Base-by-base conservation (phyloP, 2,113 vertebrate species). In the Ranitomeya imitator region DNA sequence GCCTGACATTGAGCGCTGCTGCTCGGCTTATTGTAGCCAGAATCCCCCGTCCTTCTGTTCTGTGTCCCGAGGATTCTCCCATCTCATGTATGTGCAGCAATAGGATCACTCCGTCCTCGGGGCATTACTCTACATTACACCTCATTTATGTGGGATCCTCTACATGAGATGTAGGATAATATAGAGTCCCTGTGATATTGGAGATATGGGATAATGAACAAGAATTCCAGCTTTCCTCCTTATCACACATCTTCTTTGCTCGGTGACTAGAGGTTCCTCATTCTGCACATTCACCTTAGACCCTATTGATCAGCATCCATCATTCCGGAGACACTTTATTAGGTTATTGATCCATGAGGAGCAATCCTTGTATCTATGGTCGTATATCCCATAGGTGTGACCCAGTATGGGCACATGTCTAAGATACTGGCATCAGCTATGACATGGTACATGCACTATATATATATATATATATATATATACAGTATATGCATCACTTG, bases 241-340 rank as follows among this genome's bases (percentile, higher is more conserved):
- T 79, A 55, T 79, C 45, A 7, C 18, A 52, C 8, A 3, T 52
- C 37, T 77, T 19, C 37, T 45, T 5, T 45, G 37, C 45, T 51
- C 7, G 79, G n/a, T 7, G 31, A 18, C 23, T 59, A 82, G 26
- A n/a, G 18, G 80, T 85, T 73, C 65, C 52, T 73, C 52, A 85
- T 71, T 86, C 63, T 77, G 60, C 51, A 67, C 85, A 79, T 86
- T 79, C 79, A 86, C 85, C 85, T 86, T 65, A n/a, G 85, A 65
- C 23, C 85, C 21, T 79, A 86, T 67, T 79, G 74, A 61, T 78
- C 85, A 11, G 31, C 60, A 51, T 52, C 60, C 31, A 37, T 85
- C 19, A 65, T 67, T 31, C 6, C 23, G 71, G 52, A 61, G 71
- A 67, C 69, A 13, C 76, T 87, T 69, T 87, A 87, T 87, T 87